Percentiles rank a stretch among this genome's conserved stretches.
Conservation (phyloP, 2,888 invertebrate genomes). For the Lordiphosa fenestrarum region DNA sequence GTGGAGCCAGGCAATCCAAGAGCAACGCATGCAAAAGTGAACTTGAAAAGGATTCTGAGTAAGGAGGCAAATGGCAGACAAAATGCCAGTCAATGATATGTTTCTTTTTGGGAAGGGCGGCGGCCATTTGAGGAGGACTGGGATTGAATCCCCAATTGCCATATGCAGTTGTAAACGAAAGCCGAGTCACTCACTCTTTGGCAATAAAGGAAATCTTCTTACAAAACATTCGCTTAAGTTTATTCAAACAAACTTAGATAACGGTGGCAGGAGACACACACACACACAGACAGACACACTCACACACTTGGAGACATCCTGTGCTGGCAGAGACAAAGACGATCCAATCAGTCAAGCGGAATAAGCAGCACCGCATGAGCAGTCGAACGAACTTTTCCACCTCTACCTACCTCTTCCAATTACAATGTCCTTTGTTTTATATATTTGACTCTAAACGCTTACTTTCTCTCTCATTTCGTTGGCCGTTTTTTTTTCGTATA, state of each 20-base stretch:
- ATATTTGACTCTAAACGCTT: conserved; percentile 51
- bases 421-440: conserved; percentile 74
- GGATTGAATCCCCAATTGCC: conserved; percentile 8
- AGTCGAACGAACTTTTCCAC: conserved; percentile 47
- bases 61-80: conserved; percentile 17
- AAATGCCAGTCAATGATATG: conserved; percentile 49
- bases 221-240: conserved; percentile 76
- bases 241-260: conserved; percentile 77
- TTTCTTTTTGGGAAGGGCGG: conserved; percentile 14
- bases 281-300: neutral
- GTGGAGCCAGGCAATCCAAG: conserved; percentile 40
- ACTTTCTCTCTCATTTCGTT: conserved; percentile 61
- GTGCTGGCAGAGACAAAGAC: conserved; percentile 64
- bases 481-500: conserved; percentile 23
- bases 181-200: conserved; percentile 53
- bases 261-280: conserved; percentile 19
- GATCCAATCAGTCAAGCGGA: conserved; percentile 73
- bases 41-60: conserved; percentile 50
- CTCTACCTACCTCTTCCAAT: conserved; percentile 45
- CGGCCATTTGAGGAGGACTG: no score
- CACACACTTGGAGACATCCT: conserved; percentile 14
- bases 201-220: conserved; percentile 73
- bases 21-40: conserved; percentile 50
- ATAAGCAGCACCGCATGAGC: conserved; percentile 70
- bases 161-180: conserved; percentile 57